Percentiles rank a stretch among this genome's conserved stretches.
phyloP scores from a whole-genome alignment of 1,140 invertebrate species.

The Calephelis virginiensis region DNA sequence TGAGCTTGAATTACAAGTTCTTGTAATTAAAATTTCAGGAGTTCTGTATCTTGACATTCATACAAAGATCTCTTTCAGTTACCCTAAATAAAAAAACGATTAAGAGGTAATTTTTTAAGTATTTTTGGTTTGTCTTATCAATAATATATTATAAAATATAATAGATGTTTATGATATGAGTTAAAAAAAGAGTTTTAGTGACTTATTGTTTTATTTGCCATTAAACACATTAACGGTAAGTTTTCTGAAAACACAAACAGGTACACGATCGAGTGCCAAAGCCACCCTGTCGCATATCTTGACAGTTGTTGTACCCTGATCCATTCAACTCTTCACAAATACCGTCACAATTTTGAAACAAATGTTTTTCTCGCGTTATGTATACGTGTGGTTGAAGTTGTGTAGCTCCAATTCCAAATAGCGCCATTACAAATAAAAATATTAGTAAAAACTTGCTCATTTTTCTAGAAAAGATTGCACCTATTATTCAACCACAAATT shows the following conservation, averaged over 20 bases:
- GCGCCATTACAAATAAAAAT: constrained; percentile 1
- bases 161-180: no score
- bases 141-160: no score
- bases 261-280: neutral
- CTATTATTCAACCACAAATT: neutral
- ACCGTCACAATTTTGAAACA: neutral
- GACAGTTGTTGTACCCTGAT: neutral
- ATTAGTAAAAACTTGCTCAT: neutral
- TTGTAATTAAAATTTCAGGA: no score
- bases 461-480: neutral
- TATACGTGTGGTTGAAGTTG: constrained; percentile 11
- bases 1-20: no score
- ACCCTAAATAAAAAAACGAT: no score
- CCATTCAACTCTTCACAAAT: constrained; percentile 6
- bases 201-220: no score
- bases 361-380: constrained; percentile 7
- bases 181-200: no score
- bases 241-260: neutral
- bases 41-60: no score
- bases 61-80: no score
- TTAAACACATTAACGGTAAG: neutral
- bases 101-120: no score
- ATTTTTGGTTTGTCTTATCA: no score
- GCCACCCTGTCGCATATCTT: neutral
- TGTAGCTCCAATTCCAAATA: neutral